These are phyloP conservation scores for Halotydeus destructor DNA, from an alignment of 1,140 invertebrate species.

Conservation along the genomic window DNA sequence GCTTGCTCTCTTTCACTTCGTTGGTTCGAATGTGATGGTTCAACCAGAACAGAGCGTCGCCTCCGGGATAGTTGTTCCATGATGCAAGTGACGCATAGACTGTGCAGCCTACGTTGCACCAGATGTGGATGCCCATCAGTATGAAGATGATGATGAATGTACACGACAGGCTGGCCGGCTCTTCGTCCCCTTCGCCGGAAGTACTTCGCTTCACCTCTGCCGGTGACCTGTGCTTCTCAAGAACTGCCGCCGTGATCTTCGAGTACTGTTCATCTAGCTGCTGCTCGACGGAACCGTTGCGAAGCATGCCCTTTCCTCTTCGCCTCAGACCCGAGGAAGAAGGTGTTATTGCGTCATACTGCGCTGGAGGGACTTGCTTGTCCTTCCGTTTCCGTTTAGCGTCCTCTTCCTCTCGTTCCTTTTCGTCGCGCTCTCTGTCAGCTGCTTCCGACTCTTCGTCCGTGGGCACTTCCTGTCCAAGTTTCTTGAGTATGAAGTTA, in stretches of 20 bases:
- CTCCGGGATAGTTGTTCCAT: slow-evolving; percentile 13
- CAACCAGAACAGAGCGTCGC: slow-evolving; percentile 2
- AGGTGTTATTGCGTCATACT: neutral
- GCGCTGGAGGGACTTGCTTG: neutral
- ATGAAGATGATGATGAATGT: neutral
- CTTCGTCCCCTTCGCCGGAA: neutral
- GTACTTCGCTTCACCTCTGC: neutral
- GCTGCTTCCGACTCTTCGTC: neutral
- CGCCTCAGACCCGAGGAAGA: neutral
- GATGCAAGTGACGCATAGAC: slow-evolving; percentile 5
- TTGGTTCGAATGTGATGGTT: slow-evolving; percentile 3
- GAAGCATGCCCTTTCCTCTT: neutral
- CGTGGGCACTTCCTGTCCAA: neutral
- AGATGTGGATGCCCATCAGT: slow-evolving; percentile 5
- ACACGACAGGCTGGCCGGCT: neutral
- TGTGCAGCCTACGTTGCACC: slow-evolving; percentile 1
- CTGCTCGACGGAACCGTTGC: neutral
- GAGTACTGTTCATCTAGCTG: slow-evolving; percentile 4
- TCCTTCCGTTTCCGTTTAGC: neutral
- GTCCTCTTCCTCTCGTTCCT: neutral
- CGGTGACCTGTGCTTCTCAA: neutral
- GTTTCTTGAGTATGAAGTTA: neutral
- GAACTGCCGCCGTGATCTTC: neutral
- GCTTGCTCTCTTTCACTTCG: neutral
- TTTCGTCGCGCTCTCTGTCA: neutral